phyloP scores from a whole-genome alignment of 2,797 vertebrate species.

The Cryptoprocta ferox region DNA sequence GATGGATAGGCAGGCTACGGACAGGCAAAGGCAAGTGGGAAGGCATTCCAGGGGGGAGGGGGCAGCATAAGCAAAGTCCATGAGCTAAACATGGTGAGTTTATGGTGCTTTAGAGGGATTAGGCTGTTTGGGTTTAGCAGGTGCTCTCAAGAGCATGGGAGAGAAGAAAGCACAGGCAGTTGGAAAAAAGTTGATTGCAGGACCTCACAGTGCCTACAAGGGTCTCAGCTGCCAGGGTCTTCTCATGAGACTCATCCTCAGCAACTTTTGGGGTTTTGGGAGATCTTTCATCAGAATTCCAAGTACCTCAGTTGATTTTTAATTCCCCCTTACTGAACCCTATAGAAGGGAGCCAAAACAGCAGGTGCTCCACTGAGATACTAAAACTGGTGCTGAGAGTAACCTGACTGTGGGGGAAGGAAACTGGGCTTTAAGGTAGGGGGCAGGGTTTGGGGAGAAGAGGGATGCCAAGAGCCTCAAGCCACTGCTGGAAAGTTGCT shows the following conservation, averaged over 20 bases:
- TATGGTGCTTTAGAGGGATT: background rate
- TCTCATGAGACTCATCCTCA: background rate
- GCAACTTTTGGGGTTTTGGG: background rate
- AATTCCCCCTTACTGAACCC: background rate
- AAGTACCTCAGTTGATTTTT: constrained; percentile 29
- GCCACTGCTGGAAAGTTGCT: background rate
- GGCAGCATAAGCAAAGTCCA: background rate
- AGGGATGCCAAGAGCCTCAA: background rate
- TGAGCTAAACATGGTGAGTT: background rate
- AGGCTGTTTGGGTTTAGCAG: background rate
- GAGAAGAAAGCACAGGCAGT: background rate
- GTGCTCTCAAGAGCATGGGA: background rate
- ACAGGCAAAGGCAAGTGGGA: background rate
- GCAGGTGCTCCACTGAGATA: background rate
- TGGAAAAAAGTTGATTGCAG: background rate
- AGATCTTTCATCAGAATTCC: constrained; percentile 9
- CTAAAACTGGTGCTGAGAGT: background rate
- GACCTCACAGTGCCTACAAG: background rate
- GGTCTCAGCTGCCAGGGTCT: background rate
- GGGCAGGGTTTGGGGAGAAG: background rate
- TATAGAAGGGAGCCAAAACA: background rate
- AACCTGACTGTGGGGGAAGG: background rate
- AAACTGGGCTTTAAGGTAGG: background rate
- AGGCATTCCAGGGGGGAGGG: background rate
- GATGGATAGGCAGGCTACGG: background rate